Conservation (phyloP, 2,113 vertebrate genomes). For the Rhombomys opimus region DNA sequence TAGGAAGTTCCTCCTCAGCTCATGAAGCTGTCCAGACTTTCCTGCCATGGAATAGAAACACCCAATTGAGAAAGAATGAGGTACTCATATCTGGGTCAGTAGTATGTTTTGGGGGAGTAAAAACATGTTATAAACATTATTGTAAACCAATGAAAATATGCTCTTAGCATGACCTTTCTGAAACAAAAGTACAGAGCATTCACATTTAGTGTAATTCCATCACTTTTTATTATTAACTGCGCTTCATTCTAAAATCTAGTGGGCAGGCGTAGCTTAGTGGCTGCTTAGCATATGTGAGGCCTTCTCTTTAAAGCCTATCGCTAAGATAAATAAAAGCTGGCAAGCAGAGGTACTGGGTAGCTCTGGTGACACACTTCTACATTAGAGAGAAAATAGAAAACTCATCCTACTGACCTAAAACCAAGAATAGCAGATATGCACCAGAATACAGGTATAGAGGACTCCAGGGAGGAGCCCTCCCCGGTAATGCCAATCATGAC, state of each 20-base stretch:
- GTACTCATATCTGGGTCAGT: not conserved
- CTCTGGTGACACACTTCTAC: not conserved
- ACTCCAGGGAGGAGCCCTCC: not conserved
- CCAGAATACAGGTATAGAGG: not conserved
- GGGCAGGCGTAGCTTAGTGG: not conserved
- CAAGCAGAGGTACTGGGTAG: not conserved
- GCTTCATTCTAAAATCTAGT: not conserved
- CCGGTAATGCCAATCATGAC: not conserved
- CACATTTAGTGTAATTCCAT: not conserved
- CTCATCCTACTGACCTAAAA: not conserved
- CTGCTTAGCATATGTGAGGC: not conserved
- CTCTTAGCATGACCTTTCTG: conserved; percentile 9
- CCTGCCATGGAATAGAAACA: not conserved
- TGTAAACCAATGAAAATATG: not conserved
- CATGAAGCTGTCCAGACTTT: not conserved
- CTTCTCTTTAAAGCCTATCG: not conserved
- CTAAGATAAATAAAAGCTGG: not conserved
- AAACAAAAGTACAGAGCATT: conserved; percentile 37
- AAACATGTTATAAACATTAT: not conserved
- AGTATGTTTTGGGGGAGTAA: conserved; percentile 28
- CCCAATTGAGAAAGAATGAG: not conserved
- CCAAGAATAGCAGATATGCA: accelerated
- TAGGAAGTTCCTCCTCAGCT: not conserved
- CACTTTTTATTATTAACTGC: conserved; percentile 22
- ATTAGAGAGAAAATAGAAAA: not conserved